Conservation (phyloP, 2,113 vertebrate species). For the Microcebus tavaratra region DNA sequence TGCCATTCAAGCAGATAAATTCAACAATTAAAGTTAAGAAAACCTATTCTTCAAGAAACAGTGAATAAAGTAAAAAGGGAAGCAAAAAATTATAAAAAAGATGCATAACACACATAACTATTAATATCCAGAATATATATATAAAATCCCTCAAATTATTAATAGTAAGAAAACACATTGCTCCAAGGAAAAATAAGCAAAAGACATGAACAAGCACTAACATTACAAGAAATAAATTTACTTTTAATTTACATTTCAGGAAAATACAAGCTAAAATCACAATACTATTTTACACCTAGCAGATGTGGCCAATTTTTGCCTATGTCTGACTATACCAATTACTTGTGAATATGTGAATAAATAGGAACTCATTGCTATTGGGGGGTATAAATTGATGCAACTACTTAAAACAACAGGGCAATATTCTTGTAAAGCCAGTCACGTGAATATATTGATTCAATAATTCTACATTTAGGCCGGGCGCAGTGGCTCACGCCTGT, state of each 20-base stretch:
- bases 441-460: background rate
- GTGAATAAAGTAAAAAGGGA: background rate
- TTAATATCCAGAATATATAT: background rate
- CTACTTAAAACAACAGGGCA: background rate
- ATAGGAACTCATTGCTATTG: background rate
- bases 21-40: background rate
- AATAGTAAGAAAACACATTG: background rate
- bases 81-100: background rate
- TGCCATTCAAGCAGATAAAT: background rate
- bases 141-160: background rate
- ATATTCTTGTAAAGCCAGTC: background rate
- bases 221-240: background rate
- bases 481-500: too few relatives aligned
- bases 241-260: background rate
- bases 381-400: background rate
- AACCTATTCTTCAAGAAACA: background rate
- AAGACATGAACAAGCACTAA: background rate
- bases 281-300: background rate
- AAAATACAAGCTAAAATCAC: background rate
- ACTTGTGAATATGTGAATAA: background rate
- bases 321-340: background rate
- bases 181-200: background rate
- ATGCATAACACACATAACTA: background rate
- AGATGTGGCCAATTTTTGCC: background rate
- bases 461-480: background rate